phyloP scores from a whole-genome alignment of 2,888 invertebrate species.

The Trichacis sp. region DNA sequence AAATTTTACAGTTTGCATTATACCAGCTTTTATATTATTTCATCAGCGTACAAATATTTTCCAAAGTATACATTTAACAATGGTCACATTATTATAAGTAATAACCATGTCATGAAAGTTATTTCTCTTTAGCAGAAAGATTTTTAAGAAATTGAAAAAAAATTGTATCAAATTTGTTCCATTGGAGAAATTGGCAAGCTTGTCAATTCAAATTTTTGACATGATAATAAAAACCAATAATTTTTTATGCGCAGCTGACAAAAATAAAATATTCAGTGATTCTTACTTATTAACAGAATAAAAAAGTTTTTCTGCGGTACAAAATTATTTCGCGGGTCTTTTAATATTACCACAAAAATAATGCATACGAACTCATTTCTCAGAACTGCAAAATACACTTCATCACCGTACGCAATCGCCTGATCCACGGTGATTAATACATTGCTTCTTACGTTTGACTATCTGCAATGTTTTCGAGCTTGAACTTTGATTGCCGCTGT shows the following conservation, averaged over 20 bases:
- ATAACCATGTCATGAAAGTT: neutral
- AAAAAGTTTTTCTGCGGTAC: slow-evolving; percentile 19
- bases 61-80: slow-evolving; percentile 23
- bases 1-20: too few relatives aligned
- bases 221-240: too few relatives aligned
- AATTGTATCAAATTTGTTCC: too few relatives aligned
- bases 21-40: too few relatives aligned
- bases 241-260: too few relatives aligned
- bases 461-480: slow-evolving; percentile 54
- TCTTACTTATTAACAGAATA: neutral
- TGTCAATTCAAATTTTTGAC: too few relatives aligned
- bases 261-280: too few relatives aligned
- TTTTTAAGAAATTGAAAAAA: neutral
- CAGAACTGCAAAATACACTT: slow-evolving; percentile 48
- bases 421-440: slow-evolving; percentile 57
- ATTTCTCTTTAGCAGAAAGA: neutral
- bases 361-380: slow-evolving; percentile 24
- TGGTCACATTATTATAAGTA: neutral
- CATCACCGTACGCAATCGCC: slow-evolving; percentile 68
- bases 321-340: slow-evolving; percentile 33
- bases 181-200: too few relatives aligned
- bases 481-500: slow-evolving; percentile 59
- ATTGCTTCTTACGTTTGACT: slow-evolving; percentile 64
- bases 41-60: slow-evolving; percentile 23
- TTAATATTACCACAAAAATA: slow-evolving; percentile 47